A percentile compares a stretch with the other conserved stretches of the same genome.
These are phyloP conservation scores for Regulus satrapa DNA, from an alignment of 2,113 vertebrate species.

Conservation along the genomic window DNA sequence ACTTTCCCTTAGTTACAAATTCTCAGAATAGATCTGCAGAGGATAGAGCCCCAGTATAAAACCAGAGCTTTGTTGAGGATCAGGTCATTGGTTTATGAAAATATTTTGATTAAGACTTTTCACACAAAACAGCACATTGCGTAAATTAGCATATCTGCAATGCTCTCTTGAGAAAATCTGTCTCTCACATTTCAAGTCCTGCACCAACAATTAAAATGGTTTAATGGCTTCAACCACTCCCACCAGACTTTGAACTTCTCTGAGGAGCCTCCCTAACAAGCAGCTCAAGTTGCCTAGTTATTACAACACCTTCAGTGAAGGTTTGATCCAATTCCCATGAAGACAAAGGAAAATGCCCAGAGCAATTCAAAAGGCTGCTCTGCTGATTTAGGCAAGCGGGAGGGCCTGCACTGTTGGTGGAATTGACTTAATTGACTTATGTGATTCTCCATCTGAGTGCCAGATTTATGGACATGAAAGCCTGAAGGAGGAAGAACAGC, in stretches of 20 bases:
- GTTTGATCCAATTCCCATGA: neutral
- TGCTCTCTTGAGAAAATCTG: neutral
- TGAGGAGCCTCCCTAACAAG: neutral
- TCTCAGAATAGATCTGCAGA: neutral
- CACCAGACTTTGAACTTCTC: neutral
- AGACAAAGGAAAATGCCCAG: neutral
- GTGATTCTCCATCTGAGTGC: neutral
- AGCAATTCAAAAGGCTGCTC: neutral
- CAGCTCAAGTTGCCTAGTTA: neutral
- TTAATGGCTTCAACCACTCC: neutral
- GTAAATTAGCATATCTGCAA: neutral
- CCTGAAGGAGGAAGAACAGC: neutral
- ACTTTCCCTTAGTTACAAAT: neutral
- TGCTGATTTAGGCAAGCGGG: accelerated
- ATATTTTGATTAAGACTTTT: neutral
- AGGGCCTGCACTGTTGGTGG: accelerated
- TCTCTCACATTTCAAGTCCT: neutral
- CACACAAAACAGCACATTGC: neutral
- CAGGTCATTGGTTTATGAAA: neutral
- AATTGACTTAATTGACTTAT: accelerated
- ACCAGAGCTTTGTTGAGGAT: neutral
- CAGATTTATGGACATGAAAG: neutral
- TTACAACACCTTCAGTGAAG: neutral
- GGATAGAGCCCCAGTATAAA: neutral
- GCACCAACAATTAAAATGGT: neutral